These are phyloP conservation scores for Drosophila demipolita DNA, from an alignment of 2,888 invertebrate species.

Conservation along the genomic window DNA sequence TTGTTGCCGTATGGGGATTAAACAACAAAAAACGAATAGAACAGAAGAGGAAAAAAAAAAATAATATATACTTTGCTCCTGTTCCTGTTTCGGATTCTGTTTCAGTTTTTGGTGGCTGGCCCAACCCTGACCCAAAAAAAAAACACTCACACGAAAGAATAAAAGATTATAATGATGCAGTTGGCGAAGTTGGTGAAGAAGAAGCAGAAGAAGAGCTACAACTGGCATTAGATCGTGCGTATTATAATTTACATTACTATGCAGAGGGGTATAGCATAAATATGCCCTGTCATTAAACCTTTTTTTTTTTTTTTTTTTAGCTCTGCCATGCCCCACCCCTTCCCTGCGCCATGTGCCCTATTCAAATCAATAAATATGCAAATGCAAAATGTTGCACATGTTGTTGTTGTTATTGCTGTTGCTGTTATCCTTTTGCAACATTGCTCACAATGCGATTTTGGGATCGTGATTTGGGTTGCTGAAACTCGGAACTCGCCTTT, in stretches of 20 bases:
- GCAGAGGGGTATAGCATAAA: constrained; percentile 22
- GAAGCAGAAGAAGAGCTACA: constrained; percentile 34
- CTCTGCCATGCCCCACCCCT: background rate
- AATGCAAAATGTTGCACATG: constrained; percentile 55
- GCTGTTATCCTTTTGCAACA: constrained; percentile 74
- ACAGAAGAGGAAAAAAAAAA: constrained; percentile 5
- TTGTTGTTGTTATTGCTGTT: constrained; percentile 20
- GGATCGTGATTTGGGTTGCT: constrained; percentile 38
- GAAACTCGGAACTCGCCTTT: constrained; percentile 4
- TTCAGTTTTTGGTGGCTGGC: constrained; percentile 31
- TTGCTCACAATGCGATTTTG: constrained; percentile 56
- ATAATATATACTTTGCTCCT: constrained; percentile 14
- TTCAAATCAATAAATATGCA: constrained; percentile 78
- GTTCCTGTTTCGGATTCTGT: constrained; percentile 38
- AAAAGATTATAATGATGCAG: constrained; percentile 70
- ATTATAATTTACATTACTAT: constrained; percentile 64
- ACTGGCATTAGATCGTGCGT: constrained; percentile 48
- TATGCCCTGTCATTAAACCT: constrained; percentile 69
- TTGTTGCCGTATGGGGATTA: constrained; percentile 61
- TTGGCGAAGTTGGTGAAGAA: constrained; percentile 23
- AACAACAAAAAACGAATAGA: constrained; percentile 14
- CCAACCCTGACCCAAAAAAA: constrained; percentile 56
- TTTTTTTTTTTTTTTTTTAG: constrained; percentile 29
- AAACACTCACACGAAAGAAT: constrained; percentile 27
- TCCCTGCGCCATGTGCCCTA: constrained; percentile 22